Evolutionary conservation across 2,797 vertebrate genomes (phyloP), one percentile per base, ranked within the genome.

Genomic region (Phyllotis vaccarum): DNA sequence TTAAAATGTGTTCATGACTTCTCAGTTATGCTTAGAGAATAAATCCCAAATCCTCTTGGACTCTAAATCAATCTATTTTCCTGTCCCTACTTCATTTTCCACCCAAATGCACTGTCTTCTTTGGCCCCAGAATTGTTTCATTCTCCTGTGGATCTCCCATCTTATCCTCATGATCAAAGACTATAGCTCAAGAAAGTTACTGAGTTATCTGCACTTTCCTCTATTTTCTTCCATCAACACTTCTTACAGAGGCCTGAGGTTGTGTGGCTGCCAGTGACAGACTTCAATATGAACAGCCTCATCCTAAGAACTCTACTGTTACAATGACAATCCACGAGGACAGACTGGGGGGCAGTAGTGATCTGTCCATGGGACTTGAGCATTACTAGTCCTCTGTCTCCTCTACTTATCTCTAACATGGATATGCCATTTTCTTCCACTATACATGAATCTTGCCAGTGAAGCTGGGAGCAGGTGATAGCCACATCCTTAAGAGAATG

Each of bases 1-100:
- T 86, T 79, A 56, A 74, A 96, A 82, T 83, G 80, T 16, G 75
- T 91, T 58, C 40, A 8, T n/a, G 62, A 75, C 52, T 82, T 91
- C 66, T 56, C 74, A n/a, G 22, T 80, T 75, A 22, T 85, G n/a
- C 16, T 46, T 83, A 93, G 2, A 68, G 62, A 68, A 91, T 82
- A 93, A 83, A 93, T n/a, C 52, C 80, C 46, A 87, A 88, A 93
- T 86, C 22, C 43, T 70, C 52, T 70, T 16, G 24, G 62, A 43
- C 78, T 78, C 43, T 62, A 52, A 95, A n/a, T 17, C 37, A 85
- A 81, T 17, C 34, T 43, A 37, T 46, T 76, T 94, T 75, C 74
- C 43, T 29, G 2, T 43, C 86, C 40, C 66, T 54, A 54, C 19
- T 79, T n/a, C 2, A 13, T 72, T 62, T 43, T 40, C 62, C 29